Base-by-base conservation (phyloP, 2,113 vertebrate species). In the Dipodomys stephensi region DNA sequence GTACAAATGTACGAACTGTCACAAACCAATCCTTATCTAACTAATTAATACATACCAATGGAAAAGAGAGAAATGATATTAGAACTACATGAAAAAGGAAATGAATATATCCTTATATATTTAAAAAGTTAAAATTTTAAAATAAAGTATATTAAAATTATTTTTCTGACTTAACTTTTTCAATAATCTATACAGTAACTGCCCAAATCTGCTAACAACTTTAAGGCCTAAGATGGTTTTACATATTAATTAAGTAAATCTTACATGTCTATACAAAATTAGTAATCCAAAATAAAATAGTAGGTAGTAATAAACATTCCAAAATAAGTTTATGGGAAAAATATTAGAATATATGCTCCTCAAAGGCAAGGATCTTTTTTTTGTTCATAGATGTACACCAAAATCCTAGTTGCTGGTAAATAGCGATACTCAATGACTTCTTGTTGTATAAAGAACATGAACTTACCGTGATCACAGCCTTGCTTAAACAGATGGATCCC, bases 401-500 rank as follows among this genome's bases (percentile, higher is more conserved):
- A 82, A 15, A 2, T 68, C 25, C 23, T 44, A 83, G 12, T 30
- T 92, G 22, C 44, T 83, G 23, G 16, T 46, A 0, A 28, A 30
- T 2, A 73, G 62, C 77, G 46, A 90, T 35, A 6, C 18, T 57
- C 28, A 82, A 19, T 73, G 82, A 95, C 35, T 35, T 79, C 67
- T 35, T 82, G 20, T 7, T 94, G 23, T 85, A 78, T 46, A 35
- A 87, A 81, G 72, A 95, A 88, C 20, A 8, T 92, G 60, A 69
- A 98, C 99, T 99, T 98, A 99, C 99, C 89, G 99, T 99, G 98
- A 99, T 99, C 91, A 99, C 98, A 97, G 99, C 99, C 96, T 99
- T 99, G 98, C 99, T 99, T 89, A 99, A 98, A 96, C 99, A 99
- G 96, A 99, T 98, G 69, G 99, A 99, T 10, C 99, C 99, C 96